A percentile compares a stretch with the other conserved stretches of the same genome.
Conservation (phyloP, 2,888 invertebrate species). For the Torymus tubicola region DNA sequence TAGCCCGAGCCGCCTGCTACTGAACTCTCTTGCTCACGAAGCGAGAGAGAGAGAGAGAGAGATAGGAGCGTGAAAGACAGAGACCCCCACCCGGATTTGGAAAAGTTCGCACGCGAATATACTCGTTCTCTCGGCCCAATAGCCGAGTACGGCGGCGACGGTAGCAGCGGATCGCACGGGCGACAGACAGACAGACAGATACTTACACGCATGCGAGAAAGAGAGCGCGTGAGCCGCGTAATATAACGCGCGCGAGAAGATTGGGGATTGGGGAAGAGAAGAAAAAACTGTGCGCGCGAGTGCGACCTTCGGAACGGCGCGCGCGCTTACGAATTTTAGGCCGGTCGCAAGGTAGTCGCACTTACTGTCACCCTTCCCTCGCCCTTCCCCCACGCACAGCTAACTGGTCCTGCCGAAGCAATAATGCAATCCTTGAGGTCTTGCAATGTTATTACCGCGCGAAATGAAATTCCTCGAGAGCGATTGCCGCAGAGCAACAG, state of each 20-base stretch:
- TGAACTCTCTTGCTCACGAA: too few relatives aligned
- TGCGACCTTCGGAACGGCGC: conserved; percentile 44
- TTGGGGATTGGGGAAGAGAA: conserved; percentile 12
- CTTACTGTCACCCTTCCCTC: too few relatives aligned
- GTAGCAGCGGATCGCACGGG: too few relatives aligned
- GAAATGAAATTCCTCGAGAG: too few relatives aligned
- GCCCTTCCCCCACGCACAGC: not conserved
- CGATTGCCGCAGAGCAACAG: too few relatives aligned
- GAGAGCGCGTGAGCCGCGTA: not conserved
- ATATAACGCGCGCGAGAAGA: not conserved
- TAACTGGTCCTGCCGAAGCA: not conserved
- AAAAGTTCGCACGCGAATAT: conserved; percentile 48
- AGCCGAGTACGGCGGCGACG: too few relatives aligned
- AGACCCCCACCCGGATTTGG: conserved; percentile 56
- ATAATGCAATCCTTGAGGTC: conserved; percentile 9
- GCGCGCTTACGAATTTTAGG: conserved; percentile 45
- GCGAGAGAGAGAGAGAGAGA: too few relatives aligned
- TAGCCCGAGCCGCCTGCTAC: too few relatives aligned
- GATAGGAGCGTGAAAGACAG: not conserved
- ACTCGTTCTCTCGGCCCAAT: conserved; percentile 10
- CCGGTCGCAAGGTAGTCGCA: not conserved
- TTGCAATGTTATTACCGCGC: too few relatives aligned
- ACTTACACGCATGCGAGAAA: not conserved
- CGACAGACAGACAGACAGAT: not conserved
- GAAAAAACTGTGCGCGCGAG: conserved; percentile 22